A percentile compares a stretch with the other conserved stretches of the same genome.
phyloP scores from a whole-genome alignment of 2,888 invertebrate species.

The Hanleya hanleyi region DNA sequence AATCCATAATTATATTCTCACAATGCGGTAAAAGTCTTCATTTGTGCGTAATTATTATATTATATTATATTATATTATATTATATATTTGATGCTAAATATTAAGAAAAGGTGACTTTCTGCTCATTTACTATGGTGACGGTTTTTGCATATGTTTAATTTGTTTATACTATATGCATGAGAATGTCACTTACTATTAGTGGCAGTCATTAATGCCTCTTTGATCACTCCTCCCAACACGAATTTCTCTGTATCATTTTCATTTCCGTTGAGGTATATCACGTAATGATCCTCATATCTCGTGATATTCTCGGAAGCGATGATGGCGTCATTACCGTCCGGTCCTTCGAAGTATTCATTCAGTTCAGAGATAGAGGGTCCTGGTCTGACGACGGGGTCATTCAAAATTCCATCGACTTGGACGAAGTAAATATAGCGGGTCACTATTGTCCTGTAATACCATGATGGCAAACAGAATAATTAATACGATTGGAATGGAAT shows the following conservation, averaged over 20 bases:
- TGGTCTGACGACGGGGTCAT: conserved; percentile 9
- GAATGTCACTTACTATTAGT: background rate
- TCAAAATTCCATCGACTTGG: conserved; percentile 7
- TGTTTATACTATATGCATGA: too few relatives aligned
- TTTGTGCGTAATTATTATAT: too few relatives aligned
- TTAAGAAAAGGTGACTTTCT: too few relatives aligned
- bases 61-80: too few relatives aligned
- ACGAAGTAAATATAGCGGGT: conserved; percentile 27
- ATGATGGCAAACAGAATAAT: too few relatives aligned
- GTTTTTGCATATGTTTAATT: too few relatives aligned
- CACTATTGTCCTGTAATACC: conserved; percentile 15
- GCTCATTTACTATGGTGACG: too few relatives aligned
- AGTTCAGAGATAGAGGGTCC: background rate
- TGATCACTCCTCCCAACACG: background rate
- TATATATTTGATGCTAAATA: too few relatives aligned
- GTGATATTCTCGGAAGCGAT: background rate
- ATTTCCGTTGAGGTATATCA: background rate
- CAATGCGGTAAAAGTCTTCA: too few relatives aligned
- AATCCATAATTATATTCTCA: too few relatives aligned
- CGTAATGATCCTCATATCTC: background rate
- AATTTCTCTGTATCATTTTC: background rate
- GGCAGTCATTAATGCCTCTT: background rate
- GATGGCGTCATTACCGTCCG: background rate
- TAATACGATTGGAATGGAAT: too few relatives aligned
- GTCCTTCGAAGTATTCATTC: background rate